Percentiles rank a stretch among this genome's conserved stretches.
phyloP scores from a whole-genome alignment of 2,888 invertebrate genomes.

The Limnephilus auricula region DNA sequence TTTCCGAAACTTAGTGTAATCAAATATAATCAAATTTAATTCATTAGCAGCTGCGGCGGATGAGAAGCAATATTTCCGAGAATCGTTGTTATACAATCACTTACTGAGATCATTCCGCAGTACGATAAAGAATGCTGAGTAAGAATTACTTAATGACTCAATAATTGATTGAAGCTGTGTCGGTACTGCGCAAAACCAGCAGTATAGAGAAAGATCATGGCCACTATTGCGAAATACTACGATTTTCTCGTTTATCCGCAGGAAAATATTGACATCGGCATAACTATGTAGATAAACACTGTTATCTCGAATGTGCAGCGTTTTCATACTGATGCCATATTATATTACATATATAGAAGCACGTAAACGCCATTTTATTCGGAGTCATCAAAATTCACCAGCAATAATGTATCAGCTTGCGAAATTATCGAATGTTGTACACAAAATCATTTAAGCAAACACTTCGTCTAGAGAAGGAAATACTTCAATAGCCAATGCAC shows the following conservation, averaged over 20 bases:
- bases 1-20: not conserved
- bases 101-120: not conserved
- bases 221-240: conserved; percentile 21
- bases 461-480: not conserved
- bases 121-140: not conserved
- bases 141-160: not conserved
- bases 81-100: not conserved
- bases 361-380: not conserved
- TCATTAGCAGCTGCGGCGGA: not conserved
- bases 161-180: not conserved
- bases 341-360: not conserved
- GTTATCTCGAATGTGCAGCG: conserved; percentile 3
- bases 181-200: not conserved
- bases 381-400: not conserved
- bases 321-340: not conserved
- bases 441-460: not conserved
- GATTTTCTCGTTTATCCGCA: not conserved
- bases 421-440: not conserved
- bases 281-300: conserved; percentile 9
- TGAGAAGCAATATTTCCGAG: not conserved
- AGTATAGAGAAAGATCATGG: conserved; percentile 14
- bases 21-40: not conserved
- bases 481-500: not conserved
- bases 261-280: conserved; percentile 30
- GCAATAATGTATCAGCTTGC: not conserved